Evolutionary conservation across 2,113 vertebrate genomes (phyloP), one percentile per base, ranked within the genome.

Genomic region (Triplophysa dalaica): DNA sequence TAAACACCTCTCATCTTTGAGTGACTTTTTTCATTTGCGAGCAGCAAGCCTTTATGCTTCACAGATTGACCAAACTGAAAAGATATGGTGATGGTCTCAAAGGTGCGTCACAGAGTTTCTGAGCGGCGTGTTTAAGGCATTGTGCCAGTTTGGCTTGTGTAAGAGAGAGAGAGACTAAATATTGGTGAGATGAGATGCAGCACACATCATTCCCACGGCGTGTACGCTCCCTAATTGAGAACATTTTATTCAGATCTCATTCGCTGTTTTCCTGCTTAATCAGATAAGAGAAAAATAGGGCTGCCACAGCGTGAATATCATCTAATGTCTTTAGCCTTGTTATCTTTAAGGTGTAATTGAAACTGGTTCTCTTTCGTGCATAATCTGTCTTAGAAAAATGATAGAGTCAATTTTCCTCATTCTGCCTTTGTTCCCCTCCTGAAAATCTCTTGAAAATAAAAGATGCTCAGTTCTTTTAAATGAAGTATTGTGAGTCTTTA

Each of bases 241-340:
- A 50, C 38, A 67, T 79, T 76, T 77, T 54, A 79, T 84, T 82
- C 83, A 66, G 48, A 68, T 72, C 77, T 69, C 38, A 64, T 69
- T 72, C 62, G 2, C 66, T 79, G 26, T 64, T 63, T 52, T 77
- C 12, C 26, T 41, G 13, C 21, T 56, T 72, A 77, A 72, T 79
- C 68, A 48, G 61, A 48, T 50, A n/a, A 67, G 16, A 8, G 52
- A n/a, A 48, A 58, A 61, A 78, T 73, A 75, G 72, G 70, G 13
- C 1, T n/a, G 70, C 41, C 67, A 17, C 43, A 52, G 52, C 24
- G 8, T 75, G 75, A 75, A 78, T 81, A 76, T 79, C 48, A 8
- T 50, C 50, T 43, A 24, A 66, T 1, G 7, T 41, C 54, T 67
- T 62, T 33, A 67, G 52, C n/a, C 13, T 24, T 13, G 29, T 77